Percentiles rank a stretch among this genome's conserved stretches.
These are phyloP conservation scores for Nycticebus coucang DNA, from an alignment of 2,113 vertebrate genomes.

Conservation along the genomic window DNA sequence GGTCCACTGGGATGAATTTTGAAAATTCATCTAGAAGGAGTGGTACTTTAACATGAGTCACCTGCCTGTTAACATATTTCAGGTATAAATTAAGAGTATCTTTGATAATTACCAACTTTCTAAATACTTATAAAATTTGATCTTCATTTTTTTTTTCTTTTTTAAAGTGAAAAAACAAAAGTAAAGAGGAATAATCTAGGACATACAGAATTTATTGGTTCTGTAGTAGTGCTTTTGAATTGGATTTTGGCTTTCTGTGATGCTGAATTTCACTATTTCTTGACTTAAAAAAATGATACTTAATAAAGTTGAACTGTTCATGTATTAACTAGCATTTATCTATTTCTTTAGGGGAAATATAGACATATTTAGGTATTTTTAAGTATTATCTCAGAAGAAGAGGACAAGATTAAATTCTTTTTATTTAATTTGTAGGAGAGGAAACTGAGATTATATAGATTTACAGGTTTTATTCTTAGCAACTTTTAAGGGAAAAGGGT, in stretches of 20 bases:
- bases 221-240: not conserved
- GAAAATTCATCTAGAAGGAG: not conserved
- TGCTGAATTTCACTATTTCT: slow-evolving; percentile 36
- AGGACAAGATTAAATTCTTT: not conserved
- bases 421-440: slow-evolving; percentile 40
- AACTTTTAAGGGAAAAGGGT: not conserved
- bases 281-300: not conserved
- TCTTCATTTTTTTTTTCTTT: not conserved
- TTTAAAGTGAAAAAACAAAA: not conserved
- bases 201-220: not conserved
- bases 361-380: not conserved
- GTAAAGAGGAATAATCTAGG: not conserved
- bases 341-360: not conserved
- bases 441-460: not conserved
- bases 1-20: not conserved
- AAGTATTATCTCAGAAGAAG: not conserved
- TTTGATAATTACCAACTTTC: not conserved
- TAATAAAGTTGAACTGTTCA: slow-evolving; percentile 9
- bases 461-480: not conserved
- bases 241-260: not conserved
- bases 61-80: not conserved
- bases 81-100: not conserved
- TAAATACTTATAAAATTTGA: not conserved
- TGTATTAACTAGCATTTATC: not conserved
- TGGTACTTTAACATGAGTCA: not conserved